Base-by-base conservation (phyloP, 2,113 vertebrate species). In the Amphiprion ocellaris region DNA sequence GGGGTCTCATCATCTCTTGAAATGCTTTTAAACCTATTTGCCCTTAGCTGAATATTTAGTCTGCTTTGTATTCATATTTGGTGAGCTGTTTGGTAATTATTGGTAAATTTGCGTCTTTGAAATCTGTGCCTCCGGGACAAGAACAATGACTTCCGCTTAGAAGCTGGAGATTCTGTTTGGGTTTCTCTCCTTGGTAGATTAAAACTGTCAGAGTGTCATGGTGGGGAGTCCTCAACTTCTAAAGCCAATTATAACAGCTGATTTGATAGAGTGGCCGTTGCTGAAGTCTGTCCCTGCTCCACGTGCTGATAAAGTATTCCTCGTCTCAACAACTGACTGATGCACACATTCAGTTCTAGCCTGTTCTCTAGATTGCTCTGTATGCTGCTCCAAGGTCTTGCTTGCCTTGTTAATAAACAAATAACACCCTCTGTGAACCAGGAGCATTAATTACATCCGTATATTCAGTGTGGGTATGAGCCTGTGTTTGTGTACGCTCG, bases 391-490 rank as follows among this genome's bases (percentile, higher is more conserved):
- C 21, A 49, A 55, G 61, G 41, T 10, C 79, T 17, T 30, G 21
- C 56, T 52, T 33, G 9, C 23, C 64, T 77, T 46, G 63, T 52
- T 82, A 33, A 52, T 39, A 80, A 75, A 60, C 30, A 72, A 75
- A n/a, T n/a, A 75, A 53, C n/a, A 47, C 52, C n/a, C 21, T 56
- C n/a, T 5, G 52, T 61, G 73, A 74, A 66, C 53, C 53, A 37
- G 49, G 54, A 55, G 23, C 49, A 30, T 79, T 85, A 83, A 83
- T 72, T 78, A 63, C 52, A 63, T 67, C 17, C 77, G 56, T 77
- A 28, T 66, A 3, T 44, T 12, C 15, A 2, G 41, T 44, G 41
- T 15, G 41, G 14, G 41, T 46, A 14, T 37, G 28, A 37, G 28
- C 16, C 1, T 50, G 39, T 2, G 26, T 24, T 19, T 67, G n/a